Evolutionary conservation across 35 echinoderm and acorn worm genomes (phyloP).

Genomic region (Lytechinus variegatus): DNA sequence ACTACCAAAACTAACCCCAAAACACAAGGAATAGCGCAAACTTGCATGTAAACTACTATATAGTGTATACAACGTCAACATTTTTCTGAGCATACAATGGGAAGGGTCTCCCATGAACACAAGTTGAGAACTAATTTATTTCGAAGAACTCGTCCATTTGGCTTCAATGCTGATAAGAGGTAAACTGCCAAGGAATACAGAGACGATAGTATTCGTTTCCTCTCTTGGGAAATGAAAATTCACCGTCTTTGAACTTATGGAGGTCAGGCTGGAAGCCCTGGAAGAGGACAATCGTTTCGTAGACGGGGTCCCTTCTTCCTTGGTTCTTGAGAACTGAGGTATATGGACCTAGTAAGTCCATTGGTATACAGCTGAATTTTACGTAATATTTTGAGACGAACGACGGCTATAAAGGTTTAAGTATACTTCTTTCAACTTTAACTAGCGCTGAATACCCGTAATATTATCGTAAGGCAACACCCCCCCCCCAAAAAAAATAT

Average conservation of each 20-base stretch:
- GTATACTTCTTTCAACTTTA: no score
- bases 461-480: no score
- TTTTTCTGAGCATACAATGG: background rate
- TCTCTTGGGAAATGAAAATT: background rate
- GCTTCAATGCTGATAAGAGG: background rate
- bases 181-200: background rate
- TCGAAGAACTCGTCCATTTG: background rate
- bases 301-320: background rate
- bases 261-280: background rate
- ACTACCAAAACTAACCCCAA: background rate
- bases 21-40: background rate
- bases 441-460: no score
- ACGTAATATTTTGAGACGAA: no score
- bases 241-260: background rate
- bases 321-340: background rate
- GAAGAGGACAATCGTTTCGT: background rate
- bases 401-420: no score
- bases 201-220: background rate
- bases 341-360: no score
- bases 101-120: background rate
- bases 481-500: no score
- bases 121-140: background rate
- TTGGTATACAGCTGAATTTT: no score
- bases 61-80: background rate
- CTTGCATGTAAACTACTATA: no score